phyloP scores from a whole-genome alignment of 1,140 invertebrate species.

The Contarinia nasturtii region DNA sequence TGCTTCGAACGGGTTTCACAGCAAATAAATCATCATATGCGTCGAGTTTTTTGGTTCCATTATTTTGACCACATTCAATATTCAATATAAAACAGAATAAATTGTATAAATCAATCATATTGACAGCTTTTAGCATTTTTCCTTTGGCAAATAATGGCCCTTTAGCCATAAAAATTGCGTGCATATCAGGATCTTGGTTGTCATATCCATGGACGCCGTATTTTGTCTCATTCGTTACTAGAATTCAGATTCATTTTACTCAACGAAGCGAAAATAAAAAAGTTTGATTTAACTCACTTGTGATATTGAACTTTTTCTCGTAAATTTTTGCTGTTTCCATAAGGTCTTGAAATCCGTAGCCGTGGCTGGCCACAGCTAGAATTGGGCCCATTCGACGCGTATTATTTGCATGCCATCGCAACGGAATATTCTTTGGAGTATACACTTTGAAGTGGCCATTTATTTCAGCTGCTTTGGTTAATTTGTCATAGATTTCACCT shows the following conservation, averaged over 20 bases:
- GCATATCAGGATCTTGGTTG: neutral
- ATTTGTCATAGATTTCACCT: neutral
- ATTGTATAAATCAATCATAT: neutral
- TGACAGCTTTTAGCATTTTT: neutral
- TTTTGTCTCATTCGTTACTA: neutral
- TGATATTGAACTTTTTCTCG: neutral
- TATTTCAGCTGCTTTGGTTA: neutral
- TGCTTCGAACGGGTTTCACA: neutral
- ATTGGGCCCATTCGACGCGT: neutral
- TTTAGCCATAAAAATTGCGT: neutral
- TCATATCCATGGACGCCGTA: constrained; percentile 1
- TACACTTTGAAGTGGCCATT: constrained; percentile 1
- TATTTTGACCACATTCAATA: neutral
- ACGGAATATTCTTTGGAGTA: neutral
- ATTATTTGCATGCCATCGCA: neutral
- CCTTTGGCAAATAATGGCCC: neutral
- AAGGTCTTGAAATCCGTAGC: neutral
- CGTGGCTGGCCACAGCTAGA: neutral
- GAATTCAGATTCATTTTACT: no score
- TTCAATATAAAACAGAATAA: neutral
- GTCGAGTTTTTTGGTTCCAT: constrained; percentile 9
- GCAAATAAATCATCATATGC: constrained; percentile 1
- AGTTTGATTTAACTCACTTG: neutral
- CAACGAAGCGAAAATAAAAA: neutral
- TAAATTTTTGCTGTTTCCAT: neutral